phyloP scores from a whole-genome alignment of 2,113 vertebrate species.

The Rissa tridactyla region DNA sequence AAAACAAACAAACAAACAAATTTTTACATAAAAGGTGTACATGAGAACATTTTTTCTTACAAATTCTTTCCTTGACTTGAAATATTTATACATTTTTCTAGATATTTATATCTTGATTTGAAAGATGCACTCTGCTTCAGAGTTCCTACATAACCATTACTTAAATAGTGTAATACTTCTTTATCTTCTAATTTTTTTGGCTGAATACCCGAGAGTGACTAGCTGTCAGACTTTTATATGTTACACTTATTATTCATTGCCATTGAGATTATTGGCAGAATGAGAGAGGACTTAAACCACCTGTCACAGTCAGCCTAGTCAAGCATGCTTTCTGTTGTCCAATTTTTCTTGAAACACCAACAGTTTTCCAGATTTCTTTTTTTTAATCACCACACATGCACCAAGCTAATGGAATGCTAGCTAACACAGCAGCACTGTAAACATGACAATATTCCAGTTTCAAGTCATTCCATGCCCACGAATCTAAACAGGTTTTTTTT shows the following conservation, averaged over 20 bases:
- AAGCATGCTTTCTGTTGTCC: background rate
- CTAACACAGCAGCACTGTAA: background rate
- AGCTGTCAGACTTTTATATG: background rate
- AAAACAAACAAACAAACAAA: background rate
- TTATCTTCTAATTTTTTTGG: background rate
- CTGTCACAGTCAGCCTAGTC: background rate
- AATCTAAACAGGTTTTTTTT: background rate
- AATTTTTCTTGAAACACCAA: background rate
- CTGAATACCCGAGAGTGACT: background rate
- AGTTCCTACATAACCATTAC: background rate
- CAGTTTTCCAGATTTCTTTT: background rate
- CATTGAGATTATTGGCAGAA: background rate
- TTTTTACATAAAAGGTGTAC: background rate
- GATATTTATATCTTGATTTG: background rate
- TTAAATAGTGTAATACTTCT: background rate
- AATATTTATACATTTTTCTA: background rate
- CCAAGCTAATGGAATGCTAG: background rate
- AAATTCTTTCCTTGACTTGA: background rate
- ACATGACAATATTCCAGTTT: background rate
- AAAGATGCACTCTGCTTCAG: background rate
- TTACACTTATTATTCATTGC: background rate
- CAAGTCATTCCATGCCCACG: background rate
- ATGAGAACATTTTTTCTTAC: background rate
- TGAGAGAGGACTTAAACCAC: background rate
- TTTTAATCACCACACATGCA: background rate